Base-by-base conservation (phyloP, 2,797 vertebrate species). In the Odontamblyopus rebecca region DNA sequence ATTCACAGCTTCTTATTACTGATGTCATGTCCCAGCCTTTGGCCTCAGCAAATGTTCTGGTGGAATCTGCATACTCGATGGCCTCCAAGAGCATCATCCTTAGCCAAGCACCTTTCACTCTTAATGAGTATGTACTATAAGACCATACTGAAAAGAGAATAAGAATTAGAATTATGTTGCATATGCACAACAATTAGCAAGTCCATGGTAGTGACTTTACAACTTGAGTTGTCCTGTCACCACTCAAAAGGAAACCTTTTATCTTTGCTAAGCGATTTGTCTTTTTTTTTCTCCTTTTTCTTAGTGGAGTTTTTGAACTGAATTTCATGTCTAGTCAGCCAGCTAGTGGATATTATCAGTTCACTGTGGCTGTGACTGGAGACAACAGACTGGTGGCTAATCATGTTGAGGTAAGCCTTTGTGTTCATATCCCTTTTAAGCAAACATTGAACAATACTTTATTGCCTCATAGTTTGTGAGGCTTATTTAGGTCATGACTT, bases 281-380 rank as follows among this genome's bases (percentile, higher is more conserved):
- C 78, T 1, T 41, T 35, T 35, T 35, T 35, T 35, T 35, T 35
- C 7, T 35, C 6, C 6, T 38, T 38, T 38, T 38, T 8, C 8
- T 71, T 69, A 99, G 97, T 76, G 96, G 96, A 0, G 2, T 94
- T 75, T 99, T 98, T 93, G 96, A 98, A 79, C 86, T 99, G 79
- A 97, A 99, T 90, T 98, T 99, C 86, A 95, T 97, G 96, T 93
- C 87, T 69, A 92, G 65, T 81, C 95, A 97, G 77, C 96, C 97
- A 71, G 92, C 96, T 30, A 99, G 98, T 70, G 98, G 98, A 53
- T 99, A 99, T 86, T 99, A 99, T 67, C 96, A 98, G 88, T 99
- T 99, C 79, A 93, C 93, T 3, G 80, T 99, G 64, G 94, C 82
- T 32, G 95, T 99, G 61, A 93, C 94, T 0, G 97, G 98, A 57